Evolutionary conservation across 2,113 vertebrate species (phyloP).

Genomic region (Tychaedon coryphoeus): DNA sequence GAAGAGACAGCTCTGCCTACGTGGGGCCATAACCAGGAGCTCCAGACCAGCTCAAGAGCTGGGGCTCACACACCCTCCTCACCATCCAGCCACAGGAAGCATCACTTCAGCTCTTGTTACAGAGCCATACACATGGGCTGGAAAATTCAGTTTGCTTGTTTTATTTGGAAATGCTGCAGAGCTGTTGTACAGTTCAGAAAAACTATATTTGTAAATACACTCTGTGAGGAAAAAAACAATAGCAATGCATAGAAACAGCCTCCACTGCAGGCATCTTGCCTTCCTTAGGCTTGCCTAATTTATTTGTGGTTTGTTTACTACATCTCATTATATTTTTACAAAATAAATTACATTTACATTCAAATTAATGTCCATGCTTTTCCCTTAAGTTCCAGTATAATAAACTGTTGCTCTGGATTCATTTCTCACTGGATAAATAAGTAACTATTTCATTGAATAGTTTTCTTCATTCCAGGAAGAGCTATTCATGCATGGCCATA

Average conservation of each 20-base stretch:
- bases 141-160: background rate
- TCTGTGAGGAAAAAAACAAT: background rate
- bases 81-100: conserved; percentile 24
- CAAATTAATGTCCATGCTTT: background rate
- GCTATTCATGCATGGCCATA: background rate
- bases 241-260: background rate
- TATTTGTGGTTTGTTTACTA: background rate
- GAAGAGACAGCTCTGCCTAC: background rate
- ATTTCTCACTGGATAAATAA: background rate
- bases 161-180: background rate
- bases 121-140: background rate
- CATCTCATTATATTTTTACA: background rate
- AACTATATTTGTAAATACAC: background rate
- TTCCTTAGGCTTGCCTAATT: background rate
- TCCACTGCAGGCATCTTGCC: background rate
- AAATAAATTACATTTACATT: background rate
- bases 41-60: conserved; percentile 45
- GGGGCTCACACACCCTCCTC: background rate
- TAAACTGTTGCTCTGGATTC: background rate
- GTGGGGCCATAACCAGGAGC: background rate
- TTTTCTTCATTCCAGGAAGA: background rate
- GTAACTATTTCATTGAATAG: background rate
- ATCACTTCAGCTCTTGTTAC: background rate
- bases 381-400: background rate
- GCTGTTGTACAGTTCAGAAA: background rate